Base-by-base conservation (phyloP, 2,888 invertebrate genomes). In the Tenthredo distinguenda region DNA sequence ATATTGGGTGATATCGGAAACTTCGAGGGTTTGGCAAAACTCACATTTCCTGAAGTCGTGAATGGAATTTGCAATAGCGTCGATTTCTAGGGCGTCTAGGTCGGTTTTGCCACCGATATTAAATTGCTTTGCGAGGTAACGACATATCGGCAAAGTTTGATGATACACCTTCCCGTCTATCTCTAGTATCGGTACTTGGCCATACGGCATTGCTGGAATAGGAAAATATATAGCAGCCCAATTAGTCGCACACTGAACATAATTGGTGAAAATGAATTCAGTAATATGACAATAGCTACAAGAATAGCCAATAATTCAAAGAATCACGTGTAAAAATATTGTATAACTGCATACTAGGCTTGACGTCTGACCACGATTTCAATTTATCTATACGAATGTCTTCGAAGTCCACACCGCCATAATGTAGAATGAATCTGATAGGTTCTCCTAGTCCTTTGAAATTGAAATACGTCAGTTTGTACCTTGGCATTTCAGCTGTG, bases 391-490 rank as follows among this genome's bases (percentile, higher is more conserved):
- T n/a, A 86, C 94, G 90, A 21, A 89, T 86, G 86, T 94, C 94
- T 86, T 94, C 94, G 87, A 93, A 94, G 12, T 92, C 91, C 31
- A 90, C 90, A 4, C 92, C 93, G 7, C 90, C 90, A 47, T 94
- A 93, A 58, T 89, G 88, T 50, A 94, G 86, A 37, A 94, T 58
- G 65, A 89, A 91, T 15, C 94, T 90, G 50, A 93, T 90, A 21
- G 93, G 90, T 86, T 94, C 94, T 12, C 90, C 94, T 84, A 94
- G 89, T 18, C 94, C 94, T 86, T 92, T 93, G 55, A 92, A 55
- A 86, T 94, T 92, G 88, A 94, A 94, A 87, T 94, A 94, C 12
- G 91, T 93, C 55, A 94, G 87, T 86, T 93, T 94, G 89, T 94
- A 94, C 10, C 76, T 89, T 71, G 91, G 74, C 91, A 91, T 91